phyloP scores from a whole-genome alignment of 2,888 invertebrate species.

The Ctenicera cuprea region DNA sequence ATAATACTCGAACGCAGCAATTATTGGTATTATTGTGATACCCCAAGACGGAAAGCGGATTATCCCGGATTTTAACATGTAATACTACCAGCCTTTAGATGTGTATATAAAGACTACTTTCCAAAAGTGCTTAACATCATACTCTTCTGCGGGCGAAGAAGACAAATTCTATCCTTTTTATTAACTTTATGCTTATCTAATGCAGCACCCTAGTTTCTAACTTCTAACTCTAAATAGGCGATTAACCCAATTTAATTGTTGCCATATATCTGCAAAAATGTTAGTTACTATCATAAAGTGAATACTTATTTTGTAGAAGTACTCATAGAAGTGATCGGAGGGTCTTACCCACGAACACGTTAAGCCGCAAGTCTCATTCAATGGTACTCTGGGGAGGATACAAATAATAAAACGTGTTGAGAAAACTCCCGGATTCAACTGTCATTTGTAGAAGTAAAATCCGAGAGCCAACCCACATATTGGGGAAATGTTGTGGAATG shows the following conservation, averaged over 20 bases:
- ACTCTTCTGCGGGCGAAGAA: conserved; percentile 27
- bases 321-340: conserved; percentile 43
- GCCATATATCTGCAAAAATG: neutral
- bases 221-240: no score
- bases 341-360: conserved; percentile 51
- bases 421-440: conserved; percentile 63
- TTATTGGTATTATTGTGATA: conserved; percentile 71
- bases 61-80: conserved; percentile 68
- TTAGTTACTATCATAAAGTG: conserved; percentile 33
- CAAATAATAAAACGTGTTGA: conserved; percentile 67
- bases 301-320: conserved; percentile 35
- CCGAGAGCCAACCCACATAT: conserved; percentile 23
- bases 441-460: conserved; percentile 54
- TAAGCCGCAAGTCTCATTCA: conserved; percentile 54
- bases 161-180: conserved; percentile 4
- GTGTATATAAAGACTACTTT: conserved; percentile 54
- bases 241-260: conserved; percentile 8
- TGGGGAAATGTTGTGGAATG: neutral
- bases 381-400: conserved; percentile 62
- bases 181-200: conserved; percentile 12
- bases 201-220: conserved; percentile 11
- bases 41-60: conserved; percentile 68
- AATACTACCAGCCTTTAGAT: conserved; percentile 56
- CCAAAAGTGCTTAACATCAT: conserved; percentile 52
- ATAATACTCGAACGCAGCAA: conserved; percentile 70